Conservation (phyloP, 2,888 invertebrate genomes). For the Pristionchus mayeri region DNA sequence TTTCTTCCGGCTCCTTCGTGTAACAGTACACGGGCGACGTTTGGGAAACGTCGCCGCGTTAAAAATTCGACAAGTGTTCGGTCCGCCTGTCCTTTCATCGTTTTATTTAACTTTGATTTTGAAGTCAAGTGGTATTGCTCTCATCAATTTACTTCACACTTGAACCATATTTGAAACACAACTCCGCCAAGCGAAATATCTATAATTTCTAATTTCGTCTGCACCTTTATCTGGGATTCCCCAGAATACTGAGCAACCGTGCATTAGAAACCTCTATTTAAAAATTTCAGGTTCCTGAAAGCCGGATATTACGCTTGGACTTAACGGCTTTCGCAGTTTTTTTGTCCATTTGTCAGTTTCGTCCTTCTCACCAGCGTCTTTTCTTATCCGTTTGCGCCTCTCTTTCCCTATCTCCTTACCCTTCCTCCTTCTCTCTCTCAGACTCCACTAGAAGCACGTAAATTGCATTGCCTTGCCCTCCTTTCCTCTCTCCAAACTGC, state of each 20-base stretch:
- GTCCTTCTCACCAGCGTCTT: background rate
- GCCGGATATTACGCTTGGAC: background rate
- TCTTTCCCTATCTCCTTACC: background rate
- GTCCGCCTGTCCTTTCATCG: no score
- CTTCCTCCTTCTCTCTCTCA: constrained; percentile 6
- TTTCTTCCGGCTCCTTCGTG: background rate
- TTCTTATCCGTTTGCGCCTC: background rate
- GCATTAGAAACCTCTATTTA: background rate
- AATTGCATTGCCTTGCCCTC: constrained; percentile 26
- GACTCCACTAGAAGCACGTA: background rate
- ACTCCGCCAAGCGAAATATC: background rate
- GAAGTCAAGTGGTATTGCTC: no score
- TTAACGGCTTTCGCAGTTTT: background rate
- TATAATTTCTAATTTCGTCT: background rate
- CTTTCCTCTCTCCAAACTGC: background rate
- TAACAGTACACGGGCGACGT: no score
- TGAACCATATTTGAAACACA: background rate
- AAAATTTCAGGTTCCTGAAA: background rate
- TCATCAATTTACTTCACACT: no score
- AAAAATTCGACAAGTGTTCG: no score
- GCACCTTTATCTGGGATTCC: background rate
- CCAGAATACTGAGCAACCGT: background rate
- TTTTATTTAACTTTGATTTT: no score
- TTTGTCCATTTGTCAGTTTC: background rate
- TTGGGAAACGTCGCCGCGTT: no score